phyloP scores from a whole-genome alignment of 2,888 invertebrate genomes.

The Parnassius glacialis region DNA sequence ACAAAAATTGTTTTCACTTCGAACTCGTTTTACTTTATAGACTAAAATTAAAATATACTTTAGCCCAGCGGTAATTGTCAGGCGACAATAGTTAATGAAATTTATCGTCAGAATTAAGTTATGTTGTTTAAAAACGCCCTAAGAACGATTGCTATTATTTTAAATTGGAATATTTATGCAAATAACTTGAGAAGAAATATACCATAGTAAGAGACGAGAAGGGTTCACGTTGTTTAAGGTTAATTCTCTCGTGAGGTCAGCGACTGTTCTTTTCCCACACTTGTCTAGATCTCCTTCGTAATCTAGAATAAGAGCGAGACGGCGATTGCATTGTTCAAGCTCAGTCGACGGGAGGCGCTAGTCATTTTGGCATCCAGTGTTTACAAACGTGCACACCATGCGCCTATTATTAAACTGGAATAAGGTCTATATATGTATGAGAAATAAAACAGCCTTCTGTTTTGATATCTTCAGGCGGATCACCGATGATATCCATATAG shows the following conservation, averaged over 20 bases:
- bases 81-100: background rate
- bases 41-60: background rate
- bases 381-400: too few relatives aligned
- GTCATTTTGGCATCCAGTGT: too few relatives aligned
- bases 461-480: too few relatives aligned
- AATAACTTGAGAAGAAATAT: background rate
- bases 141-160: background rate
- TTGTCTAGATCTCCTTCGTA: background rate
- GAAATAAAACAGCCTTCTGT: too few relatives aligned
- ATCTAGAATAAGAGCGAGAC: too few relatives aligned
- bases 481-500: too few relatives aligned
- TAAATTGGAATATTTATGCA: background rate
- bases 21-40: too few relatives aligned
- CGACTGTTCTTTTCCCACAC: constrained; percentile 1
- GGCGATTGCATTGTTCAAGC: too few relatives aligned
- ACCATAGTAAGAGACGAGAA: background rate
- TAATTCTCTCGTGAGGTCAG: background rate
- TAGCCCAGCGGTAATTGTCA: background rate
- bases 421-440: too few relatives aligned
- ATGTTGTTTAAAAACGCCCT: background rate
- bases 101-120: background rate
- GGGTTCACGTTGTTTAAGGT: background rate
- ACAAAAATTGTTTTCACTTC: too few relatives aligned
- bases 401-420: too few relatives aligned
- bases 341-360: too few relatives aligned